These are phyloP conservation scores for Saccostrea glomerata DNA, from an alignment of 1,140 invertebrate species.

Conservation along the genomic window DNA sequence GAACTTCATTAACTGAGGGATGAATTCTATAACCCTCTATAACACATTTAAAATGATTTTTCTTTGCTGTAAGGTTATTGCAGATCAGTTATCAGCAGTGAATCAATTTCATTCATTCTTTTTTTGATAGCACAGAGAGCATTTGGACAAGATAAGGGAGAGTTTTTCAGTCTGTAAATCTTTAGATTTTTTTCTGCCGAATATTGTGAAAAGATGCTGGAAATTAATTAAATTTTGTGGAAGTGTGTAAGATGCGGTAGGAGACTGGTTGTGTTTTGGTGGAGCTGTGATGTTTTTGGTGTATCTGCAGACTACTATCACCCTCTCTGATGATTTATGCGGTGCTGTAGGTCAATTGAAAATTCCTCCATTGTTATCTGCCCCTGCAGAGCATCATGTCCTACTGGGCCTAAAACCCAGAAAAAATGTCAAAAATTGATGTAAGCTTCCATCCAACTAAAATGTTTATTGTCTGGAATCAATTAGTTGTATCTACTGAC, in stretches of 20 bases:
- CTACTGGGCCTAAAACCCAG: neutral
- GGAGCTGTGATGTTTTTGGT: slow-evolving; percentile 24
- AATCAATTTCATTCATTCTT: slow-evolving; percentile 32
- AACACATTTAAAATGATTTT: slow-evolving; percentile 37
- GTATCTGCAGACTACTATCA: slow-evolving; percentile 24
- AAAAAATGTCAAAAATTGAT: slow-evolving; percentile 28
- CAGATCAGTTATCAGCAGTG: slow-evolving; percentile 30
- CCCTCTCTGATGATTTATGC: neutral
- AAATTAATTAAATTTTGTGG: slow-evolving; percentile 29
- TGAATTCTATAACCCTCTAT: slow-evolving; percentile 19
- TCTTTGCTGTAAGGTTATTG: slow-evolving; percentile 10
- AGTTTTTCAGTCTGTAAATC: neutral
- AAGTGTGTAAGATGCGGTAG: slow-evolving; percentile 22
- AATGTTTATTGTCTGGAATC: slow-evolving; percentile 30
- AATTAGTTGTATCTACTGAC: slow-evolving; percentile 31
- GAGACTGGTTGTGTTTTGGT: slow-evolving; percentile 20
- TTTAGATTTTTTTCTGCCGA: neutral
- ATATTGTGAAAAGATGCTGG: slow-evolving; percentile 14
- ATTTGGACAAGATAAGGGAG: slow-evolving; percentile 33
- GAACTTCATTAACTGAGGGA: slow-evolving; percentile 36
- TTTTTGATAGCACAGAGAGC: slow-evolving; percentile 27
- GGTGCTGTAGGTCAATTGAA: neutral
- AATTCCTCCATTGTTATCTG: slow-evolving; percentile 19
- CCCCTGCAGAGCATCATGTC: slow-evolving; percentile 21
- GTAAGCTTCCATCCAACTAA: neutral